Conservation (phyloP, 2,113 vertebrate genomes). For the Passer domesticus region DNA sequence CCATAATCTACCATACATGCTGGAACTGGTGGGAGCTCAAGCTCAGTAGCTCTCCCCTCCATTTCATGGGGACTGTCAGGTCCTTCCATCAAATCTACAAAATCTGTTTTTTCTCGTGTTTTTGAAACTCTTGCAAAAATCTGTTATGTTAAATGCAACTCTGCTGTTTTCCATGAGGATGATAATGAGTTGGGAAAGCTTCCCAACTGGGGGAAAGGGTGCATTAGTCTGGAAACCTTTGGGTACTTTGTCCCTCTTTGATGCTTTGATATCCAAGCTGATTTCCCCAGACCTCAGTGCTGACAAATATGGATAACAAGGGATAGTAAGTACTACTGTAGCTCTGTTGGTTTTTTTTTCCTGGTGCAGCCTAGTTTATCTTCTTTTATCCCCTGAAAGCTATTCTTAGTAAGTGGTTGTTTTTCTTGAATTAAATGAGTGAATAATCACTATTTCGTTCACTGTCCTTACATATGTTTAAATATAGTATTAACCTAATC, state of each 20-base stretch:
- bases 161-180: background rate
- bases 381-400: slow-evolving; percentile 14
- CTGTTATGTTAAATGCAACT: background rate
- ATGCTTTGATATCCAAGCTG: background rate
- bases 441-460: slow-evolving; percentile 56
- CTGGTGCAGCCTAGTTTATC: slow-evolving; percentile 12
- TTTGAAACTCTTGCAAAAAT: background rate
- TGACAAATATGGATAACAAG: background rate
- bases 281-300: background rate
- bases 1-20: background rate
- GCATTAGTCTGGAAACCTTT: background rate
- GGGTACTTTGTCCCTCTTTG: background rate
- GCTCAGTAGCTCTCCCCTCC: accelerated
- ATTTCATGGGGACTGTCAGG: accelerated
- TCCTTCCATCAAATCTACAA: background rate
- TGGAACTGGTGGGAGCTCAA: accelerated
- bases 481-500: slow-evolving; percentile 60
- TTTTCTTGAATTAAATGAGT: background rate
- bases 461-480: slow-evolving; percentile 64
- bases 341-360: background rate
- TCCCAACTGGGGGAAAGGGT: background rate
- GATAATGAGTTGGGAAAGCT: background rate
- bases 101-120: accelerated
- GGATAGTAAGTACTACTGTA: background rate
- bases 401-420: slow-evolving; percentile 43